Base-by-base conservation (phyloP, 2,888 invertebrate genomes). In the Cabera pusaria region DNA sequence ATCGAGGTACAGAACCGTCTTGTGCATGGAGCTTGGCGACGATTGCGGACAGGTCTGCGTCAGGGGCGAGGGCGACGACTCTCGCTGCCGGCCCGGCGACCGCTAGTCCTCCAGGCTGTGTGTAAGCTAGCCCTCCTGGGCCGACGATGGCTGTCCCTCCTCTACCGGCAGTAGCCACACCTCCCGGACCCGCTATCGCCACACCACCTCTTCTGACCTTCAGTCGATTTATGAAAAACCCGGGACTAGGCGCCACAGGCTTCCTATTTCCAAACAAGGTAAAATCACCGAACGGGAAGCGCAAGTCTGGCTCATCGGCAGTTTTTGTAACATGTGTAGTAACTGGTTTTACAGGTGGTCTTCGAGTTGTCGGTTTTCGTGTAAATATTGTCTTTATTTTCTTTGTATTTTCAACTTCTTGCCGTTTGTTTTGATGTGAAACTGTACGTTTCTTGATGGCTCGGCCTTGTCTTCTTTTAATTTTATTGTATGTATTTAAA, bases 141-240 rank as follows among this genome's bases (percentile, higher is more conserved):
- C 95, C 95, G 1, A 95, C 95, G 35, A 95, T 93, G 0, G 95
- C 95, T 0, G 95, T 94, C 2, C 95, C 95, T 3, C 95, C 95
- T 60, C 92, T 92, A 6, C 94, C 95, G 1, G 94, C 95, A 0
- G 94, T 95, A 0, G 95, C 95, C 5, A 94, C 93, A 17, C 95
- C 95, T n/a, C 94, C 94, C 0, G 95, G 95, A 0, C 95, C 95
- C 1, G 95, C 95, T 31, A 95, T 95, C 0, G 95, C 94, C 3
- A 95, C 94, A 6, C 95, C 95, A 1, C 95, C 95, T 67, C 91
- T 91, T 43, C 93, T 88, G 8, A 95, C 94, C 70, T 92, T 93
- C 10, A 95, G 65, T 52, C 90, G 90, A 50, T 93, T 93, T 38
- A 94, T 93, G 46, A 93, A 92, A 48, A 94, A 92, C 1, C 93